Percentiles rank a stretch among this genome's conserved stretches.
Evolutionary conservation across 2,113 vertebrate genomes (phyloP).

Genomic region (Pollimyrus isidori): DNA sequence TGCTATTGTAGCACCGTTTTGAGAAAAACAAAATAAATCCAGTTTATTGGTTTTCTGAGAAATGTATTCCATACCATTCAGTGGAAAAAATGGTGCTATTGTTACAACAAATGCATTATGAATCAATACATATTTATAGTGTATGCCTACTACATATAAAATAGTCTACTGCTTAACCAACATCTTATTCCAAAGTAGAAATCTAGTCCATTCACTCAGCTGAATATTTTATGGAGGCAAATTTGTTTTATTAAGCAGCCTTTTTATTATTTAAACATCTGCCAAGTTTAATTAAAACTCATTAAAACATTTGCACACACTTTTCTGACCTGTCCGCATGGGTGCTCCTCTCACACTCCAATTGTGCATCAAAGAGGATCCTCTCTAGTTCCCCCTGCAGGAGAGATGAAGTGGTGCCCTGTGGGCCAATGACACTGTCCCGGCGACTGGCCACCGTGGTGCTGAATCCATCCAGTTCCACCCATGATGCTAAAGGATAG

Average conservation of each 20-base stretch:
- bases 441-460: slow-evolving; percentile 17
- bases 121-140: not conserved
- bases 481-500: slow-evolving; percentile 4
- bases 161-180: not conserved
- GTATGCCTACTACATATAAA: not conserved
- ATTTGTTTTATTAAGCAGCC: not conserved
- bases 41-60: not conserved
- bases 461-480: slow-evolving; percentile 1
- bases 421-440: slow-evolving; percentile 5
- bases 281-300: not conserved
- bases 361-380: slow-evolving; percentile 61
- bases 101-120: not conserved
- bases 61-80: not conserved
- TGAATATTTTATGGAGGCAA: not conserved
- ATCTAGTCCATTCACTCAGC: not conserved
- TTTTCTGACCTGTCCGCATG: slow-evolving; percentile 44
- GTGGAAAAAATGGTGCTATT: not conserved
- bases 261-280: not conserved
- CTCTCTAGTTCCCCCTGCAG: slow-evolving; percentile 65
- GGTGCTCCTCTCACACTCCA: slow-evolving; percentile 57
- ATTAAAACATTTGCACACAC: not conserved
- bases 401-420: slow-evolving; percentile 46
- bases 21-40: not conserved
- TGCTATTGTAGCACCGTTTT: slow-evolving; percentile 37
- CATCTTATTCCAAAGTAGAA: not conserved